phyloP scores from a whole-genome alignment of 1,140 invertebrate genomes.

The Pseudomyrmex pallidus region DNA sequence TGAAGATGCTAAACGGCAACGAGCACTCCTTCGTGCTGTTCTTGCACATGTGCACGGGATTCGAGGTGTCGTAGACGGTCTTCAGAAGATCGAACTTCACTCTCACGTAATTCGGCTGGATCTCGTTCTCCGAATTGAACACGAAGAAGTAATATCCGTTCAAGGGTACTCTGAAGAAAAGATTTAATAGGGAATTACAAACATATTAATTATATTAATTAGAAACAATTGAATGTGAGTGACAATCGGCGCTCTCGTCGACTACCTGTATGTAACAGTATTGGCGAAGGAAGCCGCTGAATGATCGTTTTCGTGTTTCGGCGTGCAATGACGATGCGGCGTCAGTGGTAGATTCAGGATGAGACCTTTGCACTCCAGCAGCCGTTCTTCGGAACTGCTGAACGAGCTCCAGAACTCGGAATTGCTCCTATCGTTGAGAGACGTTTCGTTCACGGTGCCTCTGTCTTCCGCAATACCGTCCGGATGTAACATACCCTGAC shows the following conservation, averaged over 20 bases:
- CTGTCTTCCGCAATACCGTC: constrained; percentile 89
- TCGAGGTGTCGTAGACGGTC: constrained; percentile 88
- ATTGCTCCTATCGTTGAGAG: constrained; percentile 88
- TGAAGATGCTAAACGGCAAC: constrained; percentile 89
- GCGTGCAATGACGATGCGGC: constrained; percentile 86
- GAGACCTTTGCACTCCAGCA: constrained; percentile 90
- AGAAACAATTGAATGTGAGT: background rate
- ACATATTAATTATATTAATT: background rate
- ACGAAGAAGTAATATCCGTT: constrained; percentile 94
- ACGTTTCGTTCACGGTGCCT: constrained; percentile 87
- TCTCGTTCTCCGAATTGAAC: constrained; percentile 92
- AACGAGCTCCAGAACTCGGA: constrained; percentile 93
- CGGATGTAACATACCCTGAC: constrained; percentile 79
- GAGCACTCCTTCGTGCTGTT: constrained; percentile 88
- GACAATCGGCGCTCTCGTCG: background rate
- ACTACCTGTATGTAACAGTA: constrained; percentile 88
- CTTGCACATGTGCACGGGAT: constrained; percentile 86
- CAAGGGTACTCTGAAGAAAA: constrained; percentile 86
- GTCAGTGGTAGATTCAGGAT: constrained; percentile 90
- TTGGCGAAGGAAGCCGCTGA: constrained; percentile 86
- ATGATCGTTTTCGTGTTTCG: constrained; percentile 81
- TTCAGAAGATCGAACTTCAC: constrained; percentile 90
- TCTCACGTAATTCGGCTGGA: constrained; percentile 89
- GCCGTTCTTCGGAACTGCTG: constrained; percentile 90
- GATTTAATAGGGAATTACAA: background rate